phyloP scores from a whole-genome alignment of 2,797 vertebrate species.

The Halcyon badia region DNA sequence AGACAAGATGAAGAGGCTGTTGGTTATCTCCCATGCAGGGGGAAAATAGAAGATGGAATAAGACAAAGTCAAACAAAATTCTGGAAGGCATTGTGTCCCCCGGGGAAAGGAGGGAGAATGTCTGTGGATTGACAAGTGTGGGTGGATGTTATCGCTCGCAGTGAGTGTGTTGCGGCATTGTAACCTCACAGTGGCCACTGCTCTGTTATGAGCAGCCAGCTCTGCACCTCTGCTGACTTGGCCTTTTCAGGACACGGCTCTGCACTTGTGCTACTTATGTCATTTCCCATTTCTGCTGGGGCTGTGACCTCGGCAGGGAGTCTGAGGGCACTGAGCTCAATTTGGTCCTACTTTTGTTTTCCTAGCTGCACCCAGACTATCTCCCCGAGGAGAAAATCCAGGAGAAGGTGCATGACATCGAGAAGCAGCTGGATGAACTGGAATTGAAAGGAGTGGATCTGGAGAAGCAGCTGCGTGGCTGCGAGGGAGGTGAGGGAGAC shows the following conservation, averaged over 20 bases:
- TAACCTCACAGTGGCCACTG: accelerated
- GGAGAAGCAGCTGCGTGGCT: constrained; percentile 89
- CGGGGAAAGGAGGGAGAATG: background rate
- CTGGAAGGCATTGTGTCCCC: background rate
- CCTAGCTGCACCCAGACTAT: constrained; percentile 81
- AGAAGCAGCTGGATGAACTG: constrained; percentile 86
- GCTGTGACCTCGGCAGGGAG: background rate
- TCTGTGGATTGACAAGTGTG: background rate
- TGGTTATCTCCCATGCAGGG: background rate
- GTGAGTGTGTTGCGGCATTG: accelerated
- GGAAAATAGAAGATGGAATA: background rate
- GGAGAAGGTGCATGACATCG: constrained; percentile 85
- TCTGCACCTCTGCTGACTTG: background rate
- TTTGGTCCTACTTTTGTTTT: background rate
- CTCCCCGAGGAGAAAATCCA: constrained; percentile 87
- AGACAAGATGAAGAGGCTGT: background rate
- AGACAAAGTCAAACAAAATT: background rate
- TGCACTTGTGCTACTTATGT: background rate
- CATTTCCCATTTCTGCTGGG: background rate
- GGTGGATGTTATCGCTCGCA: background rate
- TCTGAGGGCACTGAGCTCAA: background rate
- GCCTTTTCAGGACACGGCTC: background rate
- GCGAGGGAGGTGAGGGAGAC: constrained; percentile 87
- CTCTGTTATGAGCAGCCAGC: background rate
- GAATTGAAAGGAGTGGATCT: constrained; percentile 90